phyloP scores from a whole-genome alignment of 2,888 invertebrate species.

The Cosmorhoe ocellata region DNA sequence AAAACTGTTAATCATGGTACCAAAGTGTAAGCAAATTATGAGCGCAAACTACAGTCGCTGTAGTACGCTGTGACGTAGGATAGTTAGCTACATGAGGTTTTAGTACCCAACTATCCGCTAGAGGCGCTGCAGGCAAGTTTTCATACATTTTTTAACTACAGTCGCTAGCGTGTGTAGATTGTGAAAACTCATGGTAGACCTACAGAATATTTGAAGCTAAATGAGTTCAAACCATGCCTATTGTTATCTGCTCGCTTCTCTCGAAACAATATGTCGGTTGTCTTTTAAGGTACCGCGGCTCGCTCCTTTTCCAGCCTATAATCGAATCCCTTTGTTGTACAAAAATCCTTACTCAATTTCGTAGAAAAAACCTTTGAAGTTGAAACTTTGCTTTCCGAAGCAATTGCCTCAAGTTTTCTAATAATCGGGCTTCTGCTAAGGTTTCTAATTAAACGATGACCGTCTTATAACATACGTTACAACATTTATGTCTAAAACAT shows the following conservation, averaged over 20 bases:
- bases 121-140: too few species aligned
- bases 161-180: too few species aligned
- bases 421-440: constrained; percentile 32
- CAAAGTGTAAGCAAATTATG: too few species aligned
- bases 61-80: too few species aligned
- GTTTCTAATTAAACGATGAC: neutral
- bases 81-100: too few species aligned
- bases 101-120: too few species aligned
- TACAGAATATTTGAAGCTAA: too few species aligned
- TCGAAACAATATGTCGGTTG: neutral
- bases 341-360: constrained; percentile 49
- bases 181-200: too few species aligned
- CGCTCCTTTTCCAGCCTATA: constrained; percentile 43
- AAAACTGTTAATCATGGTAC: too few species aligned
- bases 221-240: too few species aligned
- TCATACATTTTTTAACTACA: too few species aligned
- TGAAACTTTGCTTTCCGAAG: constrained; percentile 40
- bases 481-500: neutral
- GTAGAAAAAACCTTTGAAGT: constrained; percentile 47
- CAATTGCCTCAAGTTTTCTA: constrained; percentile 37
- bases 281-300: constrained; percentile 31
- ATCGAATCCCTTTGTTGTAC: constrained; percentile 55
- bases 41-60: too few species aligned
- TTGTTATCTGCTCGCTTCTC: neutral
- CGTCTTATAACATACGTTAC: neutral